phyloP scores from a whole-genome alignment of 2,888 invertebrate species.

The Melinaea menophilus region DNA sequence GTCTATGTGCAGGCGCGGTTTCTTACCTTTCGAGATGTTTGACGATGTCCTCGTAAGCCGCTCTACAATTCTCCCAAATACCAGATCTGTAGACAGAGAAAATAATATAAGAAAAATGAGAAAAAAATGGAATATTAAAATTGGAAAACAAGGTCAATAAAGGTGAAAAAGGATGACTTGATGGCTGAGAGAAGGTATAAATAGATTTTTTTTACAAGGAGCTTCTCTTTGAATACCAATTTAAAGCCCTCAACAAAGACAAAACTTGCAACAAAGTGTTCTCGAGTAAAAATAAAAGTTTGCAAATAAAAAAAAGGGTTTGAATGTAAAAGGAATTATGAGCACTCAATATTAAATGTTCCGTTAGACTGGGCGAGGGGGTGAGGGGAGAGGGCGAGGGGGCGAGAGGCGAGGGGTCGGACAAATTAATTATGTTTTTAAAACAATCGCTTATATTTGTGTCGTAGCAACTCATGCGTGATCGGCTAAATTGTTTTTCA shows the following conservation, averaged over 20 bases:
- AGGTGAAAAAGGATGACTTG: slow-evolving; percentile 37
- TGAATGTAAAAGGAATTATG: slow-evolving; percentile 72
- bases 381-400: too few species aligned
- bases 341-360: slow-evolving; percentile 78
- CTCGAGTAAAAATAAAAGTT: slow-evolving; percentile 63
- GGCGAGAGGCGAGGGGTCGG: slow-evolving; percentile 58
- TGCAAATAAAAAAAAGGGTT: slow-evolving; percentile 63
- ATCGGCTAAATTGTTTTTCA: slow-evolving; percentile 73
- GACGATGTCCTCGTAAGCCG: slow-evolving; percentile 96
- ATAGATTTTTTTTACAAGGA: slow-evolving; percentile 38
- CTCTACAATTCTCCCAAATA: slow-evolving; percentile 96
- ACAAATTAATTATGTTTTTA: slow-evolving; percentile 76
- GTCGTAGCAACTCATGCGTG: slow-evolving; percentile 72
- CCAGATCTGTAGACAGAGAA: slow-evolving; percentile 84
- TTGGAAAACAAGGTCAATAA: slow-evolving; percentile 41
- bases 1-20: too few species aligned
- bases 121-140: slow-evolving; percentile 42
- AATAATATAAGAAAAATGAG: slow-evolving; percentile 63
- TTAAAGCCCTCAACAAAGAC: slow-evolving; percentile 41
- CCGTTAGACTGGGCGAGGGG: slow-evolving; percentile 70
- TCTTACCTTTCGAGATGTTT: slow-evolving; percentile 96
- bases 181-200: slow-evolving; percentile 34
- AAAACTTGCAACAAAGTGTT: slow-evolving; percentile 53
- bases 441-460: slow-evolving; percentile 76
- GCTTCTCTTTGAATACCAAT: slow-evolving; percentile 32